These are phyloP conservation scores for Cairina moschata DNA, from an alignment of 2,113 vertebrate species.

Conservation along the genomic window DNA sequence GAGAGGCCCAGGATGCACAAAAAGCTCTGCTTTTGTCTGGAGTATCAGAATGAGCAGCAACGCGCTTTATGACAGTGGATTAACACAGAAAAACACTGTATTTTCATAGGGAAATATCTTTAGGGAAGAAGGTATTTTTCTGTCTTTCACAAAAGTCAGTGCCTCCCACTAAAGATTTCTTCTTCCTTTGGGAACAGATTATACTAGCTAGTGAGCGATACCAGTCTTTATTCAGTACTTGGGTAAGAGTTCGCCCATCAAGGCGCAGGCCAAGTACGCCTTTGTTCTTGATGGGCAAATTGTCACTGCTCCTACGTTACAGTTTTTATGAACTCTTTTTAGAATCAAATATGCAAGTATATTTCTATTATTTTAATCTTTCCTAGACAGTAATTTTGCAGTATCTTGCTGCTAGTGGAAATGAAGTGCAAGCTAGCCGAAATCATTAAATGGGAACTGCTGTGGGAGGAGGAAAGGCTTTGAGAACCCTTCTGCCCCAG, in stretches of 20 bases:
- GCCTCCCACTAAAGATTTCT: not conserved
- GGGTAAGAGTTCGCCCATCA: not conserved
- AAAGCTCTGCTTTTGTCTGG: not conserved
- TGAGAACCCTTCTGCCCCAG: not conserved
- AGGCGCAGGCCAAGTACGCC: not conserved
- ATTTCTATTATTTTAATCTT: not conserved
- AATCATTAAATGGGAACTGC: not conserved
- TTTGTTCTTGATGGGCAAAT: not conserved
- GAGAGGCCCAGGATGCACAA: accelerated
- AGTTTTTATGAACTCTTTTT: not conserved
- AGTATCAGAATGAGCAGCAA: not conserved
- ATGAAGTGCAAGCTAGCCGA: not conserved
- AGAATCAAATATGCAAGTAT: not conserved
- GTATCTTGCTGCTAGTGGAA: not conserved
- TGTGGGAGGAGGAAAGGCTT: not conserved
- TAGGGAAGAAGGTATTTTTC: not conserved
- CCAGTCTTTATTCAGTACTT: not conserved
- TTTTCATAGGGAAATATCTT: not conserved
- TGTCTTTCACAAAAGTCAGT: not conserved
- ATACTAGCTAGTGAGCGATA: not conserved
- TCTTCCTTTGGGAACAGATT: not conserved
- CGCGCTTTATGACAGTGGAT: not conserved
- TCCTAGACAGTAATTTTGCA: not conserved
- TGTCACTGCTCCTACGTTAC: not conserved
- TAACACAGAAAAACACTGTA: not conserved